Evolutionary conservation across 30 jellyfish, hydroid and myxozoan genomes (phyloP).

Genomic region (Pseudorhiza aurosa): DNA sequence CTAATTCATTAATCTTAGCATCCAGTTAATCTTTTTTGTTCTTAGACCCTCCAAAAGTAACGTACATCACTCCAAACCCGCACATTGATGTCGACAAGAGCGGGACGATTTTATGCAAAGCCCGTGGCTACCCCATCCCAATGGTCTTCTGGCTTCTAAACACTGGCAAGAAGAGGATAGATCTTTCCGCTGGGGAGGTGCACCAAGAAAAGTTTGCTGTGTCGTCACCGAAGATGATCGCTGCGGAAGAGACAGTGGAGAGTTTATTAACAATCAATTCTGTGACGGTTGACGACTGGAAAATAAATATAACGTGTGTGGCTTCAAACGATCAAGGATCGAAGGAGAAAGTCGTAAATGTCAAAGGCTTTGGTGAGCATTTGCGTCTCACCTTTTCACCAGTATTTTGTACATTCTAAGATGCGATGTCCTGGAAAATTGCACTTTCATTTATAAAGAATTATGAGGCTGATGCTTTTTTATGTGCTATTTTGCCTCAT

Average conservation of each 20-base stretch:
- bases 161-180: not conserved
- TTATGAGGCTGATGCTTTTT: no score
- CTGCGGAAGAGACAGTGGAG: slow-evolving; percentile 11
- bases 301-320: slow-evolving; percentile 38
- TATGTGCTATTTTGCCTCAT: no score
- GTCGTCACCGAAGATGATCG: not conserved
- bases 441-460: no score
- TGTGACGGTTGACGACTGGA: slow-evolving; percentile 38
- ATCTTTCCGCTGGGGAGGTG: slow-evolving; percentile 10
- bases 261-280: slow-evolving; percentile 18
- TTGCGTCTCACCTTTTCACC: no score
- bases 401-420: no score
- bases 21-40: not conserved
- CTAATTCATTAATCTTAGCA: no score
- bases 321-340: slow-evolving; percentile 69
- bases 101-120: slow-evolving; percentile 54
- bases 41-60: slow-evolving; percentile 49
- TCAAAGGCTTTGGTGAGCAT: slow-evolving; percentile 61
- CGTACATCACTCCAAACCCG: not conserved
- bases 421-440: no score
- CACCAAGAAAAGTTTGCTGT: slow-evolving; percentile 13
- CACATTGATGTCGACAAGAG: slow-evolving; percentile 54
- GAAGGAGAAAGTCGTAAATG: not conserved
- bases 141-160: slow-evolving; percentile 22
- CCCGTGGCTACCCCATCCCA: slow-evolving; percentile 62